Base-by-base conservation (phyloP, 1,140 invertebrate genomes). In the Asbolus verrucosus region DNA sequence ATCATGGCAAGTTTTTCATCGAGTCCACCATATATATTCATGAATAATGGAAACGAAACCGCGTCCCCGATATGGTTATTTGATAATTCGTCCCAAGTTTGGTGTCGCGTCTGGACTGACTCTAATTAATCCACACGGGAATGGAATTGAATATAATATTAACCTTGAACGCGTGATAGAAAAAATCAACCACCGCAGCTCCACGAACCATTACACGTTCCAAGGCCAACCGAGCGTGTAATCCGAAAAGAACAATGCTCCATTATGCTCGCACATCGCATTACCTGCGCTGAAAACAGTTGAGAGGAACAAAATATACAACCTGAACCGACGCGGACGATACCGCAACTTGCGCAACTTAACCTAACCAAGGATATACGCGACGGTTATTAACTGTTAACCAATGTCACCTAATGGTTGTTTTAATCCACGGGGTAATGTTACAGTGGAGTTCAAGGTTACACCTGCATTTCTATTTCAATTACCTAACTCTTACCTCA, bases 191-290 rank as follows among this genome's bases (percentile, higher is more conserved):
- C 46, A 61, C 59, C n/a, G n/a, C n/a, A 50, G 54, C 43, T 38
- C 9, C n/a, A 38, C 43, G 65, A 67, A 67, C 33, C 65, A 67
- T 67, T 67, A 46, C 65, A 65, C 15, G 41, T 67, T 67, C 46
- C 71, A 70, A 70, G 71, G 71, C 39, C 62, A 70, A 31, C 24
- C 30, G 50, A 62, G 50, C 67, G 46, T 70, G 68, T 70, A 66
- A 73, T 73, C 63, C 65, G 62, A 69, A 73, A 69, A 70, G 71
- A 73, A 73, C 72, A 73, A 73, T 73, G 72, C 69, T 73, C 69
- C 65, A 71, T 71, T 71, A 73, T 67, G 50, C 41, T 68, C 31
- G 13, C 31, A 62, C 18, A 50, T 19, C 50, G 18, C 24, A 8
- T 27, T 27, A 27, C 24, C 50, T 59, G 19, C 11, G 43, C 6